phyloP scores from a whole-genome alignment of 2,113 vertebrate genomes.

The Caracal caracal region DNA sequence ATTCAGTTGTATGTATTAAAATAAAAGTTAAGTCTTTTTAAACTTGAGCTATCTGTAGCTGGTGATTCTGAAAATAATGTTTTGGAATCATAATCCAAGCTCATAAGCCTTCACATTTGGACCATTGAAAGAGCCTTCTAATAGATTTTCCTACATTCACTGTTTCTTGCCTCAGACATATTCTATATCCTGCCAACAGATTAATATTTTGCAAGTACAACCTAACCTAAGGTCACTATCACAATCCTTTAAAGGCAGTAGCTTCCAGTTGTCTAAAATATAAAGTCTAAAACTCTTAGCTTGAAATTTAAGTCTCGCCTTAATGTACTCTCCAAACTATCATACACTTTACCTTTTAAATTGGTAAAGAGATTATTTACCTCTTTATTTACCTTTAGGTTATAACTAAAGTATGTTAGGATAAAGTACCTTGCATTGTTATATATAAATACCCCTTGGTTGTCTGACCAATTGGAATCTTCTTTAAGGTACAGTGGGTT shows the following conservation, averaged over 20 bases:
- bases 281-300: conserved; percentile 4
- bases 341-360: not conserved
- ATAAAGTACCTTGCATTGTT: not conserved
- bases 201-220: conserved; percentile 12
- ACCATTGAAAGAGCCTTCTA: not conserved
- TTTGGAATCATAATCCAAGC: not conserved
- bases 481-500: not conserved
- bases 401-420: not conserved
- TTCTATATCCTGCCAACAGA: not conserved
- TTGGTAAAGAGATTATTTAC: not conserved
- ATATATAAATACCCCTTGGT: not conserved
- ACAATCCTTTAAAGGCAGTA: not conserved
- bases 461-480: not conserved
- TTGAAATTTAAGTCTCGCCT: not conserved
- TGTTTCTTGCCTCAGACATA: not conserved
- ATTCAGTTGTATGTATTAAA: conserved; percentile 25
- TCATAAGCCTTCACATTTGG: not conserved
- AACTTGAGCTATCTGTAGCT: not conserved
- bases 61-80: conserved; percentile 10
- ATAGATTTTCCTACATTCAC: not conserved
- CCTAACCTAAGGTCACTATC: not conserved
- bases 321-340: not conserved
- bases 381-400: not conserved
- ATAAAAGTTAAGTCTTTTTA: conserved; percentile 16
- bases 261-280: conserved; percentile 1